A percentile compares a stretch with the other conserved stretches of the same genome.
These are phyloP conservation scores for Odontocerum albicorne DNA, from an alignment of 2,888 invertebrate genomes.

Conservation along the genomic window DNA sequence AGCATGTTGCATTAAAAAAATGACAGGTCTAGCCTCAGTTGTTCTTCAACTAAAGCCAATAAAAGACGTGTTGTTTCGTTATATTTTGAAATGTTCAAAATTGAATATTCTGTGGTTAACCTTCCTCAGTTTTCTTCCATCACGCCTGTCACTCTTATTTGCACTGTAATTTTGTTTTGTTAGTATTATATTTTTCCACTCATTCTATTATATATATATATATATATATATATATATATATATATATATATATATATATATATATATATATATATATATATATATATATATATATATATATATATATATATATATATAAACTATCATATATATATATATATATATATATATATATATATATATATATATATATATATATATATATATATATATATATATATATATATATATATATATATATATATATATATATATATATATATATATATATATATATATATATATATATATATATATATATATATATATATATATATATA, in stretches of 20 bases:
- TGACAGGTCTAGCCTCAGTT: too few relatives aligned
- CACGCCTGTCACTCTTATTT: too few relatives aligned
- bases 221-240: not conserved
- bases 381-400: constrained; percentile 1
- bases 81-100: too few relatives aligned
- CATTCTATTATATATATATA: not conserved
- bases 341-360: constrained; percentile 2
- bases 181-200: too few relatives aligned
- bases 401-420: not conserved
- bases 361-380: constrained; percentile 1
- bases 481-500: too few relatives aligned
- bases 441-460: constrained; percentile 2
- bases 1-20: too few relatives aligned
- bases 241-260: not conserved
- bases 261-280: not conserved
- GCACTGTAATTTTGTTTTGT: too few relatives aligned
- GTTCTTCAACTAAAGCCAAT: too few relatives aligned
- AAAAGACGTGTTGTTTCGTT: too few relatives aligned
- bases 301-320: constrained; percentile 1
- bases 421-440: not conserved
- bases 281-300: not conserved
- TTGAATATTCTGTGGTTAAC: too few relatives aligned
- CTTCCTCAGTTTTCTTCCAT: too few relatives aligned
- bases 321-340: not conserved
- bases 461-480: too few relatives aligned